Percentiles rank a stretch among this genome's conserved stretches.
Evolutionary conservation across 2,888 invertebrate genomes (phyloP).

Genomic region (Beris chalybata): DNA sequence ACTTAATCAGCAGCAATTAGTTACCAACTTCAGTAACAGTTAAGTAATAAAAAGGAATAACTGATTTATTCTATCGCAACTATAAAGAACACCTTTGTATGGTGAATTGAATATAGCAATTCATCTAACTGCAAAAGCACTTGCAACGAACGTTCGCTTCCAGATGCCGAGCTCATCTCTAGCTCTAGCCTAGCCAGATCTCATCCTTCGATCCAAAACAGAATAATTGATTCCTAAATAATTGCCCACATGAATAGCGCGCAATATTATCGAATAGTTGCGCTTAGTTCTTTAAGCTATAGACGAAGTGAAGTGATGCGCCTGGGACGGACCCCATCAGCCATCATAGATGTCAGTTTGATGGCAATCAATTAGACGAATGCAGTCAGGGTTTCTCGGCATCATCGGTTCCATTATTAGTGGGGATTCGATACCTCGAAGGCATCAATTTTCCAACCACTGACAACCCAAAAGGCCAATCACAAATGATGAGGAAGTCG

Average conservation of each 20-base stretch:
- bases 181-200: conserved; percentile 2
- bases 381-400: conserved; percentile 8
- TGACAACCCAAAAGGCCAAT: conserved; percentile 23
- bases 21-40: conserved; percentile 16
- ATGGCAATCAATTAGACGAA: conserved; percentile 30
- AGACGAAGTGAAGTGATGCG: background rate
- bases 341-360: conserved; percentile 21
- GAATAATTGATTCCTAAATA: conserved; percentile 30
- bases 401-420: conserved; percentile 26
- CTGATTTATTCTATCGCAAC: conserved; percentile 23
- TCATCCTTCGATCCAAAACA: conserved; percentile 10
- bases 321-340: conserved; percentile 16
- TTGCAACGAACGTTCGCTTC: background rate
- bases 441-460: conserved; percentile 18
- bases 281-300: conserved; percentile 1
- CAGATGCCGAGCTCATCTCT: background rate
- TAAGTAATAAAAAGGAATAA: conserved; percentile 25
- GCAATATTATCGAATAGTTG: background rate
- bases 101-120: conserved; percentile 19
- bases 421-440: conserved; percentile 12
- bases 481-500: conserved; percentile 26
- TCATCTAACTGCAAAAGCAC: conserved; percentile 21
- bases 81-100: conserved; percentile 23
- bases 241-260: conserved; percentile 19
- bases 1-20: conserved; percentile 10